These are phyloP conservation scores for Reinhardtius hippoglossoides DNA, from an alignment of 2,113 vertebrate species.

Conservation along the genomic window DNA sequence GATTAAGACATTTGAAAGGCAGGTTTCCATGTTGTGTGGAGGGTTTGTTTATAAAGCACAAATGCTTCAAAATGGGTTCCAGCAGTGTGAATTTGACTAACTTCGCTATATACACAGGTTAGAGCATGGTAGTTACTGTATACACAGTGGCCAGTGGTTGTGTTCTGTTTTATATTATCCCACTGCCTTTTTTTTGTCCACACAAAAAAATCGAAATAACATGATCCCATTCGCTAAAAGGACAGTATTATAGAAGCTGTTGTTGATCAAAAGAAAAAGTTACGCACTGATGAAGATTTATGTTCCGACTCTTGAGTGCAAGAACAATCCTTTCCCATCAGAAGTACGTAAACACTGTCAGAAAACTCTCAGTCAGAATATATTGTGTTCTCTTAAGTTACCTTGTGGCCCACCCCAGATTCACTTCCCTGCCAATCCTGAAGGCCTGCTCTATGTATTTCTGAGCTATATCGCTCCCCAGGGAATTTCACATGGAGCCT, in stretches of 20 bases:
- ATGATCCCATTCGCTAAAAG: neutral
- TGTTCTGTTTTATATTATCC: constrained; percentile 42
- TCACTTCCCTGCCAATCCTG: constrained; percentile 57
- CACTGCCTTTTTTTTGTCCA: constrained; percentile 1
- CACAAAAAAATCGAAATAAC: constrained; percentile 18
- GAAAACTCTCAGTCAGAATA: constrained; percentile 47
- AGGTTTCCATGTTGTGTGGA: neutral
- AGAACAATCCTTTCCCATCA: constrained; percentile 66
- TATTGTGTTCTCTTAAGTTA: constrained; percentile 60
- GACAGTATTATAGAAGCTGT: constrained; percentile 35
- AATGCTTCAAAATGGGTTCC: neutral
- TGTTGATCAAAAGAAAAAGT: constrained; percentile 62
- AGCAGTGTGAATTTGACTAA: constrained; percentile 1
- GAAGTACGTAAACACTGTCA: constrained; percentile 70
- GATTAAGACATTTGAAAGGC: neutral
- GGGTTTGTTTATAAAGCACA: neutral
- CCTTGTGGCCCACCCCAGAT: constrained; percentile 56
- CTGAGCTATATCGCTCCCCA: constrained; percentile 47
- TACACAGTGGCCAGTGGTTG: constrained; percentile 1
- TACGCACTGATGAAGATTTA: constrained; percentile 68
- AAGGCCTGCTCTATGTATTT: constrained; percentile 75
- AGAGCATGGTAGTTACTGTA: neutral
- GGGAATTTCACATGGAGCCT: constrained; percentile 49
- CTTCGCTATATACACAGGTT: neutral
- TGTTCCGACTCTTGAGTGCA: constrained; percentile 51